Base-by-base conservation (phyloP, 2,888 invertebrate species). In the Apeira syringaria region DNA sequence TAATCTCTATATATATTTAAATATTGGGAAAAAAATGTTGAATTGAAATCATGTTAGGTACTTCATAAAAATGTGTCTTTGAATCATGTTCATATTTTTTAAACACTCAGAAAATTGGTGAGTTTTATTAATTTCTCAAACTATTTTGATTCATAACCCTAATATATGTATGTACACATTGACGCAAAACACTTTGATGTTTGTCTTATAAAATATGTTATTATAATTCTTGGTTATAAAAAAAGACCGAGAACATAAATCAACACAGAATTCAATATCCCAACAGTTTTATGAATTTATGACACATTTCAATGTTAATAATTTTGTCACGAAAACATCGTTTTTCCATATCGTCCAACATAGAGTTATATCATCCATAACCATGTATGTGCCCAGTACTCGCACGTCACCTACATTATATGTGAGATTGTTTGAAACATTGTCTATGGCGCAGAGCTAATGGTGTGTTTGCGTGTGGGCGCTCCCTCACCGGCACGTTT, bases 391-490 rank as follows among this genome's bases (percentile, higher is more conserved):
- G n/a, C n/a, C n/a, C n/a, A n/a, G 78, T 69, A 74, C 69, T 75
- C 79, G n/a, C n/a, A 77, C 71, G 79, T 75, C 77, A 75, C 70
- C 69, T 76, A 74, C 76, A 80, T 82, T 76, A 79, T 77, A 76
- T 78, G 81, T 76, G 79, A 78, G 73, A 69, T 58, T 59, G 62
- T 67, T 69, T 82, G 78, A 84, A 77, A 81, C 80, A 83, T 78
- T 67, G 77, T 69, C 67, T 60, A 63, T 64, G 61, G 44, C 29
- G 25, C 30, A 48, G 57, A 60, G 61, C 65, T 86, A 86, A 88
- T 87, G 80, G 81, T 56, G 65, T 61, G 68, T 61, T 88, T 66
- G 86, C 88, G 83, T 85, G 87, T 69, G 68, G 78, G 60, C 80
- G 68, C 81, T 59, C 82, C 85, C 69, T 75, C 61, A 67, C 60